Conservation (phyloP, 2,888 invertebrate species). For the Apodemia mormo region DNA sequence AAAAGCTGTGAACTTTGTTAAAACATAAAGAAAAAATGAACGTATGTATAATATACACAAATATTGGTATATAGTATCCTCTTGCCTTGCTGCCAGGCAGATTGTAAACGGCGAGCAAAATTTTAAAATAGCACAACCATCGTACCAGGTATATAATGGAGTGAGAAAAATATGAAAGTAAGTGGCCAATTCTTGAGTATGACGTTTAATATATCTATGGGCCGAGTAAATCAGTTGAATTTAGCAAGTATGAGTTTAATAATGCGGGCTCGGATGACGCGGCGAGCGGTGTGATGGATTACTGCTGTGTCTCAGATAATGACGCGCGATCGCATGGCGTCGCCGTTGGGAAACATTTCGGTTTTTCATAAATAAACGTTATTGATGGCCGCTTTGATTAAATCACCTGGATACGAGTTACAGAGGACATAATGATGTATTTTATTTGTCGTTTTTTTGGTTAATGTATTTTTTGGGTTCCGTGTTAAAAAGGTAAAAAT, state of each 20-base stretch:
- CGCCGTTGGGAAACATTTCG: neutral
- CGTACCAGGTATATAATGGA: no score
- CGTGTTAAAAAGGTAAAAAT: no score
- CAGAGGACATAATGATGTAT: neutral
- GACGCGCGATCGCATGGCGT: neutral
- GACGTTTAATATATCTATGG: no score
- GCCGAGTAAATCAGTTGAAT: neutral
- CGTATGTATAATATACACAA: no score
- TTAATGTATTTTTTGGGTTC: no score
- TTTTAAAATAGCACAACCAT: no score
- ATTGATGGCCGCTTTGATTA: constrained; percentile 18
- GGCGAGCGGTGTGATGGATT: constrained; percentile 10
- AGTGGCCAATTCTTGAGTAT: neutral
- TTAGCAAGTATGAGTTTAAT: neutral
- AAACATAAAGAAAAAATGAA: no score
- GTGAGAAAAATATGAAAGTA: neutral
- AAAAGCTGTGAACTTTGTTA: no score
- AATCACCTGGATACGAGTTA: constrained; percentile 13
- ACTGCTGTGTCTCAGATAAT: constrained; percentile 18
- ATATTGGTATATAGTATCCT: no score
- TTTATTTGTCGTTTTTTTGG: neutral
- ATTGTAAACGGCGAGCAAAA: no score
- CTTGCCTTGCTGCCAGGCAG: no score
- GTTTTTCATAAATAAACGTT: constrained; percentile 8
- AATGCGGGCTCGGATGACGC: constrained; percentile 4